These are phyloP conservation scores for Tetrao urogallus DNA, from an alignment of 2,113 vertebrate genomes.

Conservation along the genomic window DNA sequence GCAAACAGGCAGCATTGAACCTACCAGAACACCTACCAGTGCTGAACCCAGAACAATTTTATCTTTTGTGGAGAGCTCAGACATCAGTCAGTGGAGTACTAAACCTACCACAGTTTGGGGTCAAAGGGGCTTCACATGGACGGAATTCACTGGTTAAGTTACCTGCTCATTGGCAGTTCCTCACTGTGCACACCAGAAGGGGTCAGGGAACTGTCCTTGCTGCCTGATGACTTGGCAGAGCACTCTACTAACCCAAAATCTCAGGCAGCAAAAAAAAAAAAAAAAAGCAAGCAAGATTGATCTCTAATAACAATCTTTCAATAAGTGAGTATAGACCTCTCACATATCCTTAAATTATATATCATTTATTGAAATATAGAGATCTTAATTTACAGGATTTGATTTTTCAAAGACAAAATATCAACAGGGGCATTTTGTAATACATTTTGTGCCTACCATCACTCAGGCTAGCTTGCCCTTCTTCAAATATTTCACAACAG, in stretches of 20 bases:
- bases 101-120: neutral
- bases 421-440: constrained; percentile 76
- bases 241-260: neutral
- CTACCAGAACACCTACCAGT: rapidly evolving
- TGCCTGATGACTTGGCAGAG: neutral
- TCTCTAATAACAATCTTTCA: constrained; percentile 18
- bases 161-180: neutral
- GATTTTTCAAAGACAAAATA: constrained; percentile 68
- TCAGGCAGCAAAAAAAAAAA: neutral
- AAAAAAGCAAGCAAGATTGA: neutral
- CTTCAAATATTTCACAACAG: constrained; percentile 81
- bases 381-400: constrained; percentile 82
- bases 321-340: constrained; percentile 59
- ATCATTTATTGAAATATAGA: constrained; percentile 88
- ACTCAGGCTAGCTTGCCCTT: constrained; percentile 59
- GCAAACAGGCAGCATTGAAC: neutral
- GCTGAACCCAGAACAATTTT: neutral
- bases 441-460: constrained; percentile 73
- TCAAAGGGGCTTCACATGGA: neutral
- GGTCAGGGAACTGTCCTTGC: neutral
- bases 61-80: rapidly evolving
- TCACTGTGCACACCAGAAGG: neutral
- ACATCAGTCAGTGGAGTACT: neutral
- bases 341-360: constrained; percentile 80
- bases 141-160: neutral